Evolutionary conservation across 2,888 invertebrate species (phyloP).

Genomic region (Sinopyrophorus schimmeli): DNA sequence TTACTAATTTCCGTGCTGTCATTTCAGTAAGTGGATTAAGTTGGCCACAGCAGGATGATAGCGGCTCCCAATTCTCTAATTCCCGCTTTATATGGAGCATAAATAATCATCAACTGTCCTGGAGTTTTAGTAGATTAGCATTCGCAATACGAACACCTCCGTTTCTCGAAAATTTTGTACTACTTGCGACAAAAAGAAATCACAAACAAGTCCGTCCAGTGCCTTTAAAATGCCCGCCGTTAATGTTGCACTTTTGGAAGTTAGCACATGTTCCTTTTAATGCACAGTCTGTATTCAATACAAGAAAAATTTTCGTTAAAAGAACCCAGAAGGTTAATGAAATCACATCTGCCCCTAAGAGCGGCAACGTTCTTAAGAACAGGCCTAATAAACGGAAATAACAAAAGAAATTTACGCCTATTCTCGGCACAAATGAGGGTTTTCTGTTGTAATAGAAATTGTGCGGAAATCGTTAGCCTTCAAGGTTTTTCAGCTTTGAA

Average conservation of each 20-base stretch:
- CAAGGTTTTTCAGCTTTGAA: constrained; percentile 27
- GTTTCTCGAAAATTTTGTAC: too few species aligned
- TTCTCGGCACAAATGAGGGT: constrained; percentile 31
- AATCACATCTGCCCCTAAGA: constrained; percentile 33
- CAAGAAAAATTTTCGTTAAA: constrained; percentile 20
- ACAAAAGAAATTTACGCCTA: constrained; percentile 34
- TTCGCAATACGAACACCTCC: constrained; percentile 11
- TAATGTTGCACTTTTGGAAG: too few species aligned
- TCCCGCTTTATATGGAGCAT: constrained; percentile 26
- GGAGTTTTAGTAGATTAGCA: constrained; percentile 25
- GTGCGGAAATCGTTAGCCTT: constrained; percentile 31
- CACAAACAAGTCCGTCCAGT: too few species aligned
- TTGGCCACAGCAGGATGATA: constrained; percentile 25
- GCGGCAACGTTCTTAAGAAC: constrained; percentile 30
- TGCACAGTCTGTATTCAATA: constrained; percentile 18
- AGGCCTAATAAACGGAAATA: constrained; percentile 32
- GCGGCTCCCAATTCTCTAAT: constrained; percentile 28
- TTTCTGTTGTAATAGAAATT: constrained; percentile 32
- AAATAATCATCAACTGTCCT: constrained; percentile 27
- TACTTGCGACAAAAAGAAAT: too few species aligned
- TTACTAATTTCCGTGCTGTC: constrained; percentile 26
- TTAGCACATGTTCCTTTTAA: background rate
- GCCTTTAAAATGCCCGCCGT: too few species aligned
- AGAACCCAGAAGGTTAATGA: constrained; percentile 29
- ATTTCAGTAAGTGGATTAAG: constrained; percentile 27